These are phyloP conservation scores for Fundulus diaphanus DNA, from an alignment of 2,797 vertebrate genomes.

Conservation along the genomic window DNA sequence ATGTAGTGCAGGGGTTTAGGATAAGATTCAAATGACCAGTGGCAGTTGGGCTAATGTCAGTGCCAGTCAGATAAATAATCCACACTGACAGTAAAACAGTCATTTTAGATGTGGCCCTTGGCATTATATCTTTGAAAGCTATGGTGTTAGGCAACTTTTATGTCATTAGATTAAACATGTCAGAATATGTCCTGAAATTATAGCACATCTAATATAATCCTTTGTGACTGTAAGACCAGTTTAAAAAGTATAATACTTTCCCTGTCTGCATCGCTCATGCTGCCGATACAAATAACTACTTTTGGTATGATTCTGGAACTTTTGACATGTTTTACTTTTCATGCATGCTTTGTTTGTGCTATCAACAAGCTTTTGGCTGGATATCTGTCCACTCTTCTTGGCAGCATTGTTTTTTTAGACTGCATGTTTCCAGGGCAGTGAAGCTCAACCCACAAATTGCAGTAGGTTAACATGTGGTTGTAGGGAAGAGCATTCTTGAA, in stretches of 20 bases:
- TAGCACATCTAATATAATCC: neutral
- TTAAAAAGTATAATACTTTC: neutral
- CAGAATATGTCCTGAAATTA: neutral
- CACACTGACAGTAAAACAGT: slow-evolving; percentile 12
- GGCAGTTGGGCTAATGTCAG: slow-evolving; percentile 5
- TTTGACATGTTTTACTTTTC: neutral
- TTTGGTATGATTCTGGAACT: neutral
- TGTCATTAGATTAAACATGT: neutral
- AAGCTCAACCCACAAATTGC: neutral
- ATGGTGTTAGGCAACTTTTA: neutral
- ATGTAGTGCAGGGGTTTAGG: slow-evolving; percentile 8
- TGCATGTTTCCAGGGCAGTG: neutral
- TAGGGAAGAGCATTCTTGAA: neutral
- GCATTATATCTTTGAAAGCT: neutral
- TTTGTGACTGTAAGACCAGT: neutral
- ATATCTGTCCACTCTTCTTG: no score
- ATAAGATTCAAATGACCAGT: neutral
- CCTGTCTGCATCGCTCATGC: neutral
- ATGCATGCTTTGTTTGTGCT: neutral
- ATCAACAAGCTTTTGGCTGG: neutral
- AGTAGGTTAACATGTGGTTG: neutral
- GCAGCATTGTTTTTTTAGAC: neutral
- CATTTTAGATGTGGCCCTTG: slow-evolving; percentile 5
- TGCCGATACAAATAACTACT: neutral
- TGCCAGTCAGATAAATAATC: slow-evolving; percentile 15